Evolutionary conservation across 2,113 vertebrate genomes (phyloP).

Genomic region (Oncorhynchus keta): DNA sequence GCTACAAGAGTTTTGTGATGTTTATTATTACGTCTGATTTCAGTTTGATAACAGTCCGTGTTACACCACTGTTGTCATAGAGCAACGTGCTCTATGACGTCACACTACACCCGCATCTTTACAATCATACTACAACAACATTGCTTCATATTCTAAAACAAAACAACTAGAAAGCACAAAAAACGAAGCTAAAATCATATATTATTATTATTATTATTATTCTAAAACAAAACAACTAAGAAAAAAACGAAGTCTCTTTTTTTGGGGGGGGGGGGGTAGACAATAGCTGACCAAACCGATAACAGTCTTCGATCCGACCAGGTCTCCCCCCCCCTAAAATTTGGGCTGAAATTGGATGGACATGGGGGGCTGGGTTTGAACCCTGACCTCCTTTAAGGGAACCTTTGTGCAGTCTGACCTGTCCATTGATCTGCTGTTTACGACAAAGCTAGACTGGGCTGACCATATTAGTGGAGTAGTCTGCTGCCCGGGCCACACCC

Average conservation of each 20-base stretch:
- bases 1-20: background rate
- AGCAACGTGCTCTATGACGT: background rate
- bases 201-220: too few relatives aligned
- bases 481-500: conserved; percentile 34
- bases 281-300: conserved; percentile 3
- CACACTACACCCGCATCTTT: background rate
- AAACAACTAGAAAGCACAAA: background rate
- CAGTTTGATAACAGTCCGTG: background rate
- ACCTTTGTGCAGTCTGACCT: conserved; percentile 82
- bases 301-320: conserved; percentile 44
- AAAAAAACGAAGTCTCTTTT: background rate
- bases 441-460: conserved; percentile 54
- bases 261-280: conserved; percentile 4
- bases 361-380: conserved; percentile 63
- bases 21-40: background rate
- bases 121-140: background rate
- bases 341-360: conserved; percentile 61
- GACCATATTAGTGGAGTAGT: conserved; percentile 57
- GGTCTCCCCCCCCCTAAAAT: conserved; percentile 29
- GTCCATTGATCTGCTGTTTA: conserved; percentile 80
- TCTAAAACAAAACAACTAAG: background rate
- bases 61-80: background rate
- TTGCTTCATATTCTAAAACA: background rate
- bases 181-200: too few relatives aligned
- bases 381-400: conserved; percentile 76